phyloP scores from a whole-genome alignment of 2,113 vertebrate species.

The Pseudorasbora parva region DNA sequence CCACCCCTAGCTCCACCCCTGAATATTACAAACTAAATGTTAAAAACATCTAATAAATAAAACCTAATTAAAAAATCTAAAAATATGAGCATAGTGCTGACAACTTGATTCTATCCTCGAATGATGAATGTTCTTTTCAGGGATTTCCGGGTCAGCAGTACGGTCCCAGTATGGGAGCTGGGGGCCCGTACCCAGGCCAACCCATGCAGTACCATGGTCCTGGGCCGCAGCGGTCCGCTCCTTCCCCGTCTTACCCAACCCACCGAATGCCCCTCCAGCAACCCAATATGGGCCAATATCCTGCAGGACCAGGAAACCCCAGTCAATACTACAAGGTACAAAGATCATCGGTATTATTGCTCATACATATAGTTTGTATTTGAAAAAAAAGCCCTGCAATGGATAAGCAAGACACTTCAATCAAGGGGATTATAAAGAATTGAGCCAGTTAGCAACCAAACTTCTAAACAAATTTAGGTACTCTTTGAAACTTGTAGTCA shows the following conservation, averaged over 20 bases:
- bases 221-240: conserved; percentile 80
- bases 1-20: too few relatives aligned
- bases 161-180: conserved; percentile 65
- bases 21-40: too few relatives aligned
- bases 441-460: neutral
- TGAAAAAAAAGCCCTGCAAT: neutral
- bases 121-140: conserved; percentile 49
- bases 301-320: conserved; percentile 74
- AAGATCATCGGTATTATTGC: neutral
- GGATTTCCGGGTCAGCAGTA: conserved; percentile 76
- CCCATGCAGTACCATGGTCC: conserved; percentile 85
- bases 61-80: neutral
- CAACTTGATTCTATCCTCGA: neutral
- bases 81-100: neutral
- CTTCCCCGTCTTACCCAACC: conserved; percentile 86
- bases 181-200: conserved; percentile 79
- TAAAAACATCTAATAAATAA: neutral
- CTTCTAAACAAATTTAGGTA: neutral
- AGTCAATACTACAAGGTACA: conserved; percentile 91
- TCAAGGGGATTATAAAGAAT: neutral
- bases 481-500: neutral
- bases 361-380: neutral
- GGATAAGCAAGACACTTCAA: neutral
- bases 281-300: conserved; percentile 78
- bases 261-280: conserved; percentile 86